These are phyloP conservation scores for Drosophila mercatorum DNA, from an alignment of 2,888 invertebrate genomes.

Conservation along the genomic window DNA sequence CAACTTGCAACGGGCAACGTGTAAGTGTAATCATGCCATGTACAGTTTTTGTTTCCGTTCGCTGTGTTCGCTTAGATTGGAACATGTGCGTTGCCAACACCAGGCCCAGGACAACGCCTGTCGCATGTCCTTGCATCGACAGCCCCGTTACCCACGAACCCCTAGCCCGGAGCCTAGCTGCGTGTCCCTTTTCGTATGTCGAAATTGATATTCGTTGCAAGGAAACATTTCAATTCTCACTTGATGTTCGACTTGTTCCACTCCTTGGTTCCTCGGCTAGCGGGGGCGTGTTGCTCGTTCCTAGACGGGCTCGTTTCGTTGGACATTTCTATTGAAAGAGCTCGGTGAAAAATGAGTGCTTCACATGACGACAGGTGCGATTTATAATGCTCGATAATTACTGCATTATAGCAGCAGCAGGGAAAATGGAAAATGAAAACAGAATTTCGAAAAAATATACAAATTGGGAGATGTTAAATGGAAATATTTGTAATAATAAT, in stretches of 20 bases:
- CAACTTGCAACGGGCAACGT: slow-evolving; percentile 30
- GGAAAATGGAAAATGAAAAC: neutral
- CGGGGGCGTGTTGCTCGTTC: slow-evolving; percentile 43
- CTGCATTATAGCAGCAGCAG: neutral
- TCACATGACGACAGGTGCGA: slow-evolving; percentile 60
- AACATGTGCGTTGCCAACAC: slow-evolving; percentile 78
- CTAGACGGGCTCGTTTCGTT: slow-evolving; percentile 16
- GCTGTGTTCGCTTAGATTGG: slow-evolving; percentile 69
- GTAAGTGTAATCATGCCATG: slow-evolving; percentile 74
- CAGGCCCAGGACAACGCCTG: slow-evolving; percentile 57
- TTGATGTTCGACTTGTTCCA: slow-evolving; percentile 52
- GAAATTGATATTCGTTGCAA: slow-evolving; percentile 73
- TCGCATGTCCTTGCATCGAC: slow-evolving; percentile 29
- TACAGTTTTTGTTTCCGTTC: slow-evolving; percentile 71
- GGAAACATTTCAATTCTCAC: slow-evolving; percentile 77
- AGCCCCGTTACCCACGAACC: neutral
- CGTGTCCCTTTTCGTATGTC: slow-evolving; percentile 58
- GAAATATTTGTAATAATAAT: no score
- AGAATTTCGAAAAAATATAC: neutral
- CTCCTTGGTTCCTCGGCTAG: slow-evolving; percentile 22
- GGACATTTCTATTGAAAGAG: slow-evolving; percentile 36
- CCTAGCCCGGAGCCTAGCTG: slow-evolving; percentile 35
- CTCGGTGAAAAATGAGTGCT: slow-evolving; percentile 30
- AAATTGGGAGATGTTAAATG: no score
- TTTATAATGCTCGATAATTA: slow-evolving; percentile 20